These are phyloP conservation scores for Aegypius monachus DNA, from an alignment of 2,113 vertebrate genomes.

Conservation along the genomic window DNA sequence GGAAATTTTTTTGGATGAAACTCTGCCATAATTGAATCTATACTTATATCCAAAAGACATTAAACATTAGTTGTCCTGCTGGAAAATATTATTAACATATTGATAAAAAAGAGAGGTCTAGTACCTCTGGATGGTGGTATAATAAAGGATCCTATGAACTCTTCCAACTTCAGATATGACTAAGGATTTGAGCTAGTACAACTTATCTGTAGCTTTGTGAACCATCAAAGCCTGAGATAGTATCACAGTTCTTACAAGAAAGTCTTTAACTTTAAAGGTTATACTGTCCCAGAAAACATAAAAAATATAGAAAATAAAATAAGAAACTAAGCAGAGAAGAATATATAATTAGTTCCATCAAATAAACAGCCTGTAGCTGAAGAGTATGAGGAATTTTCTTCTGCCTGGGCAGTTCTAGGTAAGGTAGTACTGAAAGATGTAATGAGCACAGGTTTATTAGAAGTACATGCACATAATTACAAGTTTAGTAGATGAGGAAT, in stretches of 20 bases:
- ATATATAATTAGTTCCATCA: neutral
- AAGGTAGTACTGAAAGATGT: neutral
- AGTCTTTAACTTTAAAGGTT: neutral
- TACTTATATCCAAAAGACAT: neutral
- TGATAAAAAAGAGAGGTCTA: neutral
- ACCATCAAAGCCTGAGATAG: neutral
- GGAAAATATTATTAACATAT: neutral
- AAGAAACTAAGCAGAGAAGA: neutral
- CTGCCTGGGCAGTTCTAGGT: neutral
- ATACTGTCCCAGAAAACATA: neutral
- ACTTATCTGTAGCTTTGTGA: neutral
- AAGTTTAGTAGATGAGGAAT: neutral
- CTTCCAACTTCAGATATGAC: neutral
- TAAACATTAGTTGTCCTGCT: neutral
- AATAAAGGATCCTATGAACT: neutral
- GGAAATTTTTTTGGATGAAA: neutral
- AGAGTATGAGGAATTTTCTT: neutral
- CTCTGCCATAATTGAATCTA: neutral
- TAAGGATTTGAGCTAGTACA: neutral
- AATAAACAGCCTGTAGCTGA: neutral
- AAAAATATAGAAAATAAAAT: neutral
- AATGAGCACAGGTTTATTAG: neutral
- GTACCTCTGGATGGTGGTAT: neutral
- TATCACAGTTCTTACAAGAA: neutral
- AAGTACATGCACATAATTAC: neutral